Base-by-base conservation (phyloP, 2,113 vertebrate species). In the Jaculus jaculus region DNA sequence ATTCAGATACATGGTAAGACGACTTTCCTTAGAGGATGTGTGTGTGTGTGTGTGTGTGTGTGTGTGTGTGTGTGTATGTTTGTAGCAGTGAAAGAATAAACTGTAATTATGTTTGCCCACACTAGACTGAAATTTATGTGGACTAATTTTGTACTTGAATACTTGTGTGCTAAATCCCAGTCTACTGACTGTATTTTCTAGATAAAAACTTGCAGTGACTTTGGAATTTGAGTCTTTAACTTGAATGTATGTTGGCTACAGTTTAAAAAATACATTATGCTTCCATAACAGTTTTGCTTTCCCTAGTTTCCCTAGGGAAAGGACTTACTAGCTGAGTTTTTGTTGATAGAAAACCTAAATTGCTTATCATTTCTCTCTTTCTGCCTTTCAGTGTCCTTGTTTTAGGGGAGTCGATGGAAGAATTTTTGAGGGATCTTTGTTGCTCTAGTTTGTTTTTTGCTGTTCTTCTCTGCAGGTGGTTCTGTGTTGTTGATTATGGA, bases 141-240 rank as follows among this genome's bases (percentile, higher is more conserved):
- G 92, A 66, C 65, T 95, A 89, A 90, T 94, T 97, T 97, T 97
- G 88, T 96, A 95, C 96, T 97, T 85, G 80, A 74, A 75, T 95
- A 85, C 26, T 54, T 93, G 77, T 83, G 37, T 94, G 92, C 88
- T 80, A 90, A 73, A 90, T 90, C 85, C 72, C 42, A 91, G 34
- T 93, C 92, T 93, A 3, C 75, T 54, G 93, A 75, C 92, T 97
- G 32, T 90, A 93, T 66, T 79, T 92, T 77, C 83, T 89, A 82
- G 93, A 92, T 63, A 93, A 96, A 95, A 96, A 47, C 66, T 94
- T 96, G 1, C 63, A 87, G 92, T 94, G 90, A 93, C 86, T 0
- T 0, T 96, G 92, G 87, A 89, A 79, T 96, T 94, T 85, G 51
- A 96, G 94, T 95, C 96, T 91, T 95, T 95, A 96, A 81, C 73